These are phyloP conservation scores for Girardinichthys multiradiatus DNA, from an alignment of 2,113 vertebrate genomes.

Conservation along the genomic window DNA sequence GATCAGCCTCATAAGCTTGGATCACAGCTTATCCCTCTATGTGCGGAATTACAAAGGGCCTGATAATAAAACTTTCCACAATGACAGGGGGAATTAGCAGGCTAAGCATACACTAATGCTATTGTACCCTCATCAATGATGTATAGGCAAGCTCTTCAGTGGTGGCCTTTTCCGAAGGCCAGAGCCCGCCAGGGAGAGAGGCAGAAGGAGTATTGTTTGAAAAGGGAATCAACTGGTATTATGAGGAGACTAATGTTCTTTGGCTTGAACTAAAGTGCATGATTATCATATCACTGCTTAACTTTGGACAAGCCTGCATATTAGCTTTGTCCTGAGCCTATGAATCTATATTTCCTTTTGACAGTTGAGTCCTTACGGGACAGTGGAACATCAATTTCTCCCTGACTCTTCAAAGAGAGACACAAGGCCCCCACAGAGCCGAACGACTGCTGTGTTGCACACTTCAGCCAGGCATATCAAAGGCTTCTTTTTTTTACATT, in stretches of 20 bases:
- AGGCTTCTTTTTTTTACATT: conserved; percentile 63
- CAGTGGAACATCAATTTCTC: conserved; percentile 74
- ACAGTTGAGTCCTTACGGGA: conserved; percentile 71
- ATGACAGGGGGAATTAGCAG: conserved; percentile 69
- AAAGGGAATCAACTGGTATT: conserved; percentile 74
- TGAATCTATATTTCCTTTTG: conserved; percentile 75
- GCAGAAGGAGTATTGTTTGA: conserved; percentile 52
- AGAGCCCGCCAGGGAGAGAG: conserved; percentile 48
- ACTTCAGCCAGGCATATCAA: conserved; percentile 66
- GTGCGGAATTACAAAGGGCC: conserved; percentile 65
- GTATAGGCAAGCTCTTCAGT: conserved; percentile 67
- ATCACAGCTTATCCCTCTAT: conserved; percentile 70
- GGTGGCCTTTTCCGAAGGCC: conserved; percentile 60
- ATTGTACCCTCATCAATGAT: conserved; percentile 78
- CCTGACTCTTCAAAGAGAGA: conserved; percentile 71
- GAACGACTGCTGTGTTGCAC: conserved; percentile 54
- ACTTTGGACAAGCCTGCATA: conserved; percentile 59
- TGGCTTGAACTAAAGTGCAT: conserved; percentile 45
- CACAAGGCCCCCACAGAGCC: conserved; percentile 46
- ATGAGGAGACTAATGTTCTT: conserved; percentile 76
- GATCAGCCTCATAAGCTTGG: conserved; percentile 60
- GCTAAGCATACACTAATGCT: conserved; percentile 70
- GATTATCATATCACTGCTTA: conserved; percentile 61
- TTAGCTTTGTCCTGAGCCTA: conserved; percentile 67
- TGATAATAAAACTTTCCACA: conserved; percentile 72